Evolutionary conservation across 2,888 invertebrate species (phyloP).

Genomic region (Caenorhabditis becei): DNA sequence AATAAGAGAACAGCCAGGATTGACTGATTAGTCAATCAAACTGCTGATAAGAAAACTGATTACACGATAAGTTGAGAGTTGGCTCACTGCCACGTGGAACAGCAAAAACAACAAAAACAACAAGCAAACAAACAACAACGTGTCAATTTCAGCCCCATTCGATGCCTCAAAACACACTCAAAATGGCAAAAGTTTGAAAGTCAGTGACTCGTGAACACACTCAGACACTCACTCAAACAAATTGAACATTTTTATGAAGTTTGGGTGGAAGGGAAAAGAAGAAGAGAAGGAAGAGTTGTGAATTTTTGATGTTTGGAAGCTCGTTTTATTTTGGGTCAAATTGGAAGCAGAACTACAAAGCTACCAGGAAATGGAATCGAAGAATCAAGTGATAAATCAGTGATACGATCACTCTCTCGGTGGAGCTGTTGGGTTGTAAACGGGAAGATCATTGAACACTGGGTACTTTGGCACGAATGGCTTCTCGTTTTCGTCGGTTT

Average conservation of each 20-base stretch:
- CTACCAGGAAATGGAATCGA: too few relatives aligned
- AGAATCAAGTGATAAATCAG: too few relatives aligned
- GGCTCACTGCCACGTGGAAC: too few relatives aligned
- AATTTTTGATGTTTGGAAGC: slow-evolving; percentile 19
- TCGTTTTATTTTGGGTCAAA: too few relatives aligned
- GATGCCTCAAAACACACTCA: background rate
- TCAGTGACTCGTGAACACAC: slow-evolving; percentile 51
- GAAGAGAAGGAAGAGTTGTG: background rate
- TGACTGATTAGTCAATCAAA: too few relatives aligned
- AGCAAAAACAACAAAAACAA: background rate
- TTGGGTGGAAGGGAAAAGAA: background rate
- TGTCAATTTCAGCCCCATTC: background rate
- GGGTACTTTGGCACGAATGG: slow-evolving; percentile 58
- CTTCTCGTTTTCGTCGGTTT: slow-evolving; percentile 40
- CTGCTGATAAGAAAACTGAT: too few relatives aligned
- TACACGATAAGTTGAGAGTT: too few relatives aligned
- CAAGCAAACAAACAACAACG: background rate
- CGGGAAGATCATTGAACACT: slow-evolving; percentile 43
- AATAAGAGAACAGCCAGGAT: too few relatives aligned
- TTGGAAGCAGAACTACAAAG: too few relatives aligned
- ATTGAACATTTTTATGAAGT: slow-evolving; percentile 50
- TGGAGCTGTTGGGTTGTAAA: slow-evolving; percentile 53
- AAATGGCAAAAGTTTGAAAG: background rate
- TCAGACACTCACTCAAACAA: slow-evolving; percentile 24
- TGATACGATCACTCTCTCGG: slow-evolving; percentile 13